Conservation (phyloP, 2,113 vertebrate species). For the Galeopterus variegatus region DNA sequence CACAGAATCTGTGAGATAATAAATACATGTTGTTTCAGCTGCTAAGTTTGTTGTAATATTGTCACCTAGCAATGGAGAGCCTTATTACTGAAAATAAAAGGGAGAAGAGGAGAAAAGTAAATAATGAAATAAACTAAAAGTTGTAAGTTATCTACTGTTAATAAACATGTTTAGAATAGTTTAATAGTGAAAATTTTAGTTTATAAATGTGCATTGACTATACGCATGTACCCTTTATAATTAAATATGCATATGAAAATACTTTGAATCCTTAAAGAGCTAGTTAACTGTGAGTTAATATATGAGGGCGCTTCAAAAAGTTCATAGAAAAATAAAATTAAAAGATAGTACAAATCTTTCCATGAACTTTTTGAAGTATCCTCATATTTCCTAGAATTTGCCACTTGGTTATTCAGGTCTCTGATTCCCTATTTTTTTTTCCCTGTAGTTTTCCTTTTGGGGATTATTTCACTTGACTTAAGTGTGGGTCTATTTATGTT, state of each 20-base stretch:
- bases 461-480: background rate
- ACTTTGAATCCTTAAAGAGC: background rate
- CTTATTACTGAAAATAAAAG: constrained; percentile 5
- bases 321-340: no score
- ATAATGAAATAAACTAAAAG: background rate
- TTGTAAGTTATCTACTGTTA: background rate
- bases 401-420: background rate
- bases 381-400: background rate
- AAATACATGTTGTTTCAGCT: background rate
- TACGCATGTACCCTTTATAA: background rate
- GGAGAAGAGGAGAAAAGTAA: background rate
- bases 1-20: background rate
- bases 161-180: background rate
- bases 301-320: no score
- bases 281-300: background rate
- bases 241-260: background rate
- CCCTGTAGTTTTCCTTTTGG: background rate
- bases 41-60: background rate
- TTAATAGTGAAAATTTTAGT: background rate
- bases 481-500: background rate
- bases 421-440: background rate
- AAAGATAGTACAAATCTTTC: no score
- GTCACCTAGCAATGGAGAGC: background rate
- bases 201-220: background rate
- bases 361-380: no score